Percentiles rank a stretch among this genome's conserved stretches.
Conservation (phyloP, 2,797 vertebrate genomes). For the Sebastes taczanowskii region DNA sequence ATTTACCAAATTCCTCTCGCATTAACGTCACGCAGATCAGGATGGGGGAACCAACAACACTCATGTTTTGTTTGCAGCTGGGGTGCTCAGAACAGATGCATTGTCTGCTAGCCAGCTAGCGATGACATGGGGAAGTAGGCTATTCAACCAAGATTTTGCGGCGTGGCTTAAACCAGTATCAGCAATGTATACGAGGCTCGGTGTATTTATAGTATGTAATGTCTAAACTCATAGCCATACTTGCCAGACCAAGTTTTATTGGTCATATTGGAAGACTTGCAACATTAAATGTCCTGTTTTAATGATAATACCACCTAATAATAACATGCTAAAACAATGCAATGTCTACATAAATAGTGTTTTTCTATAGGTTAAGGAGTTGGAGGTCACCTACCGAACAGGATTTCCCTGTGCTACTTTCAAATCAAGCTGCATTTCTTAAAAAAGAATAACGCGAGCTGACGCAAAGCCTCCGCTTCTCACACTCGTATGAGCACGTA, state of each 20-base stretch:
- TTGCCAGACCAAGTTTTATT: background rate
- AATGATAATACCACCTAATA: background rate
- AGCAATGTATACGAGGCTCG: no score
- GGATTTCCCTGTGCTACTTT: background rate
- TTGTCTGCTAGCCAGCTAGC: no score
- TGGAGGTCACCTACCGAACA: background rate
- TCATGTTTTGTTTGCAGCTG: rapidly evolving
- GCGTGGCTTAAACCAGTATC: no score
- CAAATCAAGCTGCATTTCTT: background rate
- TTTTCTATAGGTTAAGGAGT: background rate
- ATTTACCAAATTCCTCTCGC: background rate
- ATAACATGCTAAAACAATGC: background rate
- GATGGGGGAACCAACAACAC: rapidly evolving
- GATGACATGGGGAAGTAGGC: no score
- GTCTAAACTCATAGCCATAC: background rate
- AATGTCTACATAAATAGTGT: background rate
- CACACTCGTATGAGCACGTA: background rate
- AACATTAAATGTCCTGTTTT: background rate
- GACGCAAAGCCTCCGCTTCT: background rate
- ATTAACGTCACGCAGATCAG: rapidly evolving
- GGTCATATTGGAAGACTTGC: background rate
- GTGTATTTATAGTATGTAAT: rapidly evolving
- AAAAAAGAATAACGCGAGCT: background rate
- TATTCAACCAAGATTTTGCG: no score
- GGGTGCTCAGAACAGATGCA: background rate